Evolutionary conservation across 2,113 vertebrate genomes (phyloP), one percentile per base, ranked within the genome.

Genomic region (Diadophis punctatus): DNA sequence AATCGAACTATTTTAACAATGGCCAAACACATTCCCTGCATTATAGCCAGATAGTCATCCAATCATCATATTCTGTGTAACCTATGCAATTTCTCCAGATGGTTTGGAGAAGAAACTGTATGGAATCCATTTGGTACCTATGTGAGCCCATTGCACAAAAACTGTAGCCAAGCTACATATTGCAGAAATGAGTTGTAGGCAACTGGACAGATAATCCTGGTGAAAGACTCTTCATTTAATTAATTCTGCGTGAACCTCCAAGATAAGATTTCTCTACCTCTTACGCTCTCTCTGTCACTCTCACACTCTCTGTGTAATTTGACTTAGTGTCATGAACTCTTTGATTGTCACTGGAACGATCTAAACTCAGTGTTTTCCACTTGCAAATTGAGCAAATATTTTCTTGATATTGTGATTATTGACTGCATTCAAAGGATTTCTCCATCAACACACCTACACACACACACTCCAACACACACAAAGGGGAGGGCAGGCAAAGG

Each of bases 371-470:
- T 39, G 1, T 87, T 51, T 80, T 23, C 56, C 12, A 52, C 52
- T 68, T 3, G 90, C 80, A 43, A 87, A 92, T 80, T 84, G 51
- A 18, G 30, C 3, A 86, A 90, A 0, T 0, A 34, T 80, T 48
- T 39, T 0, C 0, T 34, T 6, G 10, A 20, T 52, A 91, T 49
- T 55, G 25, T 18, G 68, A 22, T 55, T 0, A 0, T 49, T 91
- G 53, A 87, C 9, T 87, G 86, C 90, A 74, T 51, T 68, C 90
- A 0, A 27, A 87, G 23, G 90, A 43, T 51, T 27, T 93, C 51
- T 34, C 89, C 2, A 90, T 49, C 27, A 53, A 86, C 18, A 87
- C 2, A 7, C 46, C 56, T 30, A 84, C 1, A n/a, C 63, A n/a
- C 63, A n/a, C 30, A 27, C 30, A 68, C 60, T n/a, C 60, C 12